Base-by-base conservation (phyloP, 1,140 invertebrate species). In the Drosophila orosa region DNA sequence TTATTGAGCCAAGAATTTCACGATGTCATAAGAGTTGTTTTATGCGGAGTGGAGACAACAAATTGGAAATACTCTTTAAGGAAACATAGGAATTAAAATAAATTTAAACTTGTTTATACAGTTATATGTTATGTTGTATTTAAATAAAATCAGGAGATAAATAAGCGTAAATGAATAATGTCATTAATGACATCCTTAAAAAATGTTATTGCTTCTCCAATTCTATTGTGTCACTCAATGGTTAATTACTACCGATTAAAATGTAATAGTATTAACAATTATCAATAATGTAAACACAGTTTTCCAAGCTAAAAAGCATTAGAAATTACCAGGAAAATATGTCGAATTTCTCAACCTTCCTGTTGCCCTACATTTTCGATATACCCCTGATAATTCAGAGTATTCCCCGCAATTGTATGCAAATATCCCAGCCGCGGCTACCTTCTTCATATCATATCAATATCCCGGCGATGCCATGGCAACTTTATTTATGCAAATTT, bases 1-100 rank as follows among this genome's bases (percentile, higher is more conserved):
- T 87, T 81, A 83, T 87, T 83, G 83, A 81, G 83, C 66, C 67
- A 85, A 85, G 81, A 85, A 85, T 82, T 78, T 74, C 61, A 58
- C 74, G 42, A 82, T 78, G 81, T 85, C 81, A 85, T 80, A 80
- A 80, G 77, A 78, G 83, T 54, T 61, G 50, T 17, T 27, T 45
- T 48, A 24, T 59, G 35, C 13, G 5, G n/a, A 12, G 24, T 0
- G 5, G 10, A 3, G 5, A 17, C 2, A 48, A 10, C 9, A 35
- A 59, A 35, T 35, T 3, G 1, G 17, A 13, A 35, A 61, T 84
- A 24, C 77, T 63, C 80, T 82, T 22, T 5, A 12, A 47, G 13
- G 39, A 12, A 0, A 44, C 25, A 12, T 12, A 17, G 3, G 9
- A 25, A 13, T 3, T n/a, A 24, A 19, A 22, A 27, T 17, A 2